These are phyloP conservation scores for Hyles lineata DNA, from an alignment of 2,888 invertebrate genomes.

Conservation along the genomic window DNA sequence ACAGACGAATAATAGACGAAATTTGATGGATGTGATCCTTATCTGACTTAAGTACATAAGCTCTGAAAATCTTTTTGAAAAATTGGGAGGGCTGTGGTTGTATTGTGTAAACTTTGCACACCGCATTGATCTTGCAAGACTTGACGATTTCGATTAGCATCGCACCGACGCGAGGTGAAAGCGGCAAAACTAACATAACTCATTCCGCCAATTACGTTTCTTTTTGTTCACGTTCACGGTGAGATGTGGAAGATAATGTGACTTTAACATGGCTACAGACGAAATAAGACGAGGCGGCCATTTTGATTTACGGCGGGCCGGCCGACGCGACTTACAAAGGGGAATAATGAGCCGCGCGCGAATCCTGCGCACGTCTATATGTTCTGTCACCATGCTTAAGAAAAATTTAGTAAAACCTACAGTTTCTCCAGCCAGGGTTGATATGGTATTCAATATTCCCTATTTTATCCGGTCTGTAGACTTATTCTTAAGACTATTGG, in stretches of 20 bases:
- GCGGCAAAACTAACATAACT: slow-evolving; percentile 15
- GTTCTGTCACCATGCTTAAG: slow-evolving; percentile 29
- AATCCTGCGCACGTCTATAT: slow-evolving; percentile 38
- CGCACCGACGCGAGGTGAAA: slow-evolving; percentile 1
- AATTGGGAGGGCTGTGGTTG: not conserved
- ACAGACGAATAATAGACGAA: no score
- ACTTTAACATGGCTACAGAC: slow-evolving; percentile 44
- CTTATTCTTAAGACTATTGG: no score
- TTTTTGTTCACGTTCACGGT: slow-evolving; percentile 36
- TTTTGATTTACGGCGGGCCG: slow-evolving; percentile 48
- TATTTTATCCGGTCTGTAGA: no score
- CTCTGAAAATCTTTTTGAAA: not conserved
- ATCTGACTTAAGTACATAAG: not conserved
- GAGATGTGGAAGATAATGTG: slow-evolving; percentile 43
- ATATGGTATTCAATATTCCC: not conserved
- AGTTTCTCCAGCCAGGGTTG: not conserved
- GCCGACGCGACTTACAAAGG: slow-evolving; percentile 46
- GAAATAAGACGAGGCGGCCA: slow-evolving; percentile 40
- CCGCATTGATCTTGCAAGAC: not conserved
- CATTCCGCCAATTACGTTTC: slow-evolving; percentile 39
- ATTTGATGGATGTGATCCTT: no score
- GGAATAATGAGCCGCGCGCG: slow-evolving; percentile 48
- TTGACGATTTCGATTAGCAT: slow-evolving; percentile 9
- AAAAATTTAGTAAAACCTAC: not conserved
- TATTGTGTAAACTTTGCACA: not conserved